Evolutionary conservation across 2,113 vertebrate species (phyloP), one percentile per base, ranked within the genome.

Genomic region (Prochilodus magdalenae): DNA sequence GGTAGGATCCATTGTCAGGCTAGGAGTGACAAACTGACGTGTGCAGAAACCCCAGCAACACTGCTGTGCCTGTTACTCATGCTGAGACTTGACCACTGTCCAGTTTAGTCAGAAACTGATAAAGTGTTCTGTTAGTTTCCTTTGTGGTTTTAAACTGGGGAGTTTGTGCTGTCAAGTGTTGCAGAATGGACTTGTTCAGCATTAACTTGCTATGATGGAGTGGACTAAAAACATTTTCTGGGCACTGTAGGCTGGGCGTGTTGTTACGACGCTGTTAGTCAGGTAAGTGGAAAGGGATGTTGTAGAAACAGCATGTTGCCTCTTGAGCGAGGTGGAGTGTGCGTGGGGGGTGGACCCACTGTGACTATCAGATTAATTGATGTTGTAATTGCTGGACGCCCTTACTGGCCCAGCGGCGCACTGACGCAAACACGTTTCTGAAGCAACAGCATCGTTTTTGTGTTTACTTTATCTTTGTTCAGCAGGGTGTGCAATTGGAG

Each of bases 401-500:
- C 57, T 70, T 82, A 84, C 69, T 84, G 86, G 86, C 78, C 6
- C 20, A 62, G 44, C 73, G 47, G 33, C 14, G 81, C 85, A 87
- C 87, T 89, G 88, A 89, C 85, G 88, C 0, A 78, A 75, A 53
- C 69, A 60, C n/a, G 49, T 85, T 84, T 79, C 73, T 81, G 82
- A 63, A n/a, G 84, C 83, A 74, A 75, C 26, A n/a, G 70, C 84
- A 78, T 79, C 60, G 89, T 80, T 93, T 88, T 87, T 77, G 89
- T 84, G 85, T 86, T 91, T 90, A 87, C 59, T 15, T 84, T 84
- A 47, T 83, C 70, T n/a, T 80, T 69, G n/a, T 78, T 65, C 66
- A 75, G 82, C 22, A 40, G 47, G 70, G 49, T 71, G 65, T 74
- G 49, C 27, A 79, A 55, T 75, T 33, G 27, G 51, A 62, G 55